These are phyloP conservation scores for Tichodroma muraria DNA, from an alignment of 2,113 vertebrate genomes.

Conservation along the genomic window DNA sequence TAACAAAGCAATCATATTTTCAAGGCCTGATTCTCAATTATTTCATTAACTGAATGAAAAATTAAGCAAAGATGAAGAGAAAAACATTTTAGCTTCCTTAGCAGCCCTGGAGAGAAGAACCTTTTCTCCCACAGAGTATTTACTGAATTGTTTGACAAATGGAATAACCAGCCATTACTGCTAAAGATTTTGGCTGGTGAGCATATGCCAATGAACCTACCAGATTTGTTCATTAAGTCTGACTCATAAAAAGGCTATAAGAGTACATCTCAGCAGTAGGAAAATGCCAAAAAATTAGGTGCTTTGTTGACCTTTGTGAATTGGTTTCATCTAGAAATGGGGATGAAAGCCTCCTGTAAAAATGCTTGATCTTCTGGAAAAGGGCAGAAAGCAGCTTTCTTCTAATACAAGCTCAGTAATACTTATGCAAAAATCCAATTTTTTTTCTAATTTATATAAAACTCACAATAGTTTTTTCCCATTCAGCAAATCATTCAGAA, in stretches of 20 bases:
- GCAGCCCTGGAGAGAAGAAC: neutral
- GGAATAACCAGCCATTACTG: neutral
- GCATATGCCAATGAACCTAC: neutral
- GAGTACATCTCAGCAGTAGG: neutral
- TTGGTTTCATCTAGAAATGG: neutral
- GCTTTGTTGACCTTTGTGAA: slow-evolving; percentile 10
- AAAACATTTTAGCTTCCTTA: slow-evolving; percentile 5
- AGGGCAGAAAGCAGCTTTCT: neutral
- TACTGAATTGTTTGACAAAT: neutral
- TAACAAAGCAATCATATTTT: slow-evolving; percentile 35
- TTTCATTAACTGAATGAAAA: slow-evolving; percentile 33
- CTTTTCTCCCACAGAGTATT: neutral
- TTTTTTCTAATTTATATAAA: neutral
- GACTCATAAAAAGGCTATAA: neutral
- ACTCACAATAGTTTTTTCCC: neutral
- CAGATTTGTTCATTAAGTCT: neutral
- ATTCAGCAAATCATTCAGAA: neutral
- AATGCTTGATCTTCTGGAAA: neutral
- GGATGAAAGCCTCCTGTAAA: neutral
- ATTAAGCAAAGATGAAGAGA: slow-evolving; percentile 3
- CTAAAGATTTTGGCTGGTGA: neutral
- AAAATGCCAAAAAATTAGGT: neutral
- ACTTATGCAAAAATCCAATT: neutral
- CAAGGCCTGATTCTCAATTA: slow-evolving; percentile 17
- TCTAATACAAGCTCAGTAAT: neutral